Base-by-base conservation (phyloP, 2,797 vertebrate genomes). In the Acanthurus tractus region DNA sequence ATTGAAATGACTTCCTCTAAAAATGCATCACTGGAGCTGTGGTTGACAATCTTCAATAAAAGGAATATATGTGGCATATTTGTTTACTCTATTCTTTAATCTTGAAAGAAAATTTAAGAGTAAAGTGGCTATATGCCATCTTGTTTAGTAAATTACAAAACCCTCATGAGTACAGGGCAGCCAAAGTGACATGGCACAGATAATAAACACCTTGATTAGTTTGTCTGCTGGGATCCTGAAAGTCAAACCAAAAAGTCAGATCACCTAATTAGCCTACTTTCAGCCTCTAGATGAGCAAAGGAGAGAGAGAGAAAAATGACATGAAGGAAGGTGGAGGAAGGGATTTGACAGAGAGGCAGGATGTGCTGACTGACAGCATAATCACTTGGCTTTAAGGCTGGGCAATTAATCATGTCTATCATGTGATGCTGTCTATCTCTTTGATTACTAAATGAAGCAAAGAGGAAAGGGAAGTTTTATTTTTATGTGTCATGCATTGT, bases 221-320 rank as follows among this genome's bases (percentile, higher is more conserved):
- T 62, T 0, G 8, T 72, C 79, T 71, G 18, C 57, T 40, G 54
- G 58, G 48, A 82, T 40, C 34, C 50, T 74, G 20, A 71, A 81
- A 78, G 57, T 81, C 48, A 78, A 69, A 74, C 61, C 25, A 63
- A 69, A 76, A 70, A 46, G 55, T 69, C 65, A 45, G 40, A 34
- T 74, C 15, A 40, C 36, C 49, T 67, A 72, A 81, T 84, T 82
- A 75, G 57, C 66, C 71, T 78, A 67, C 53, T 80, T 88, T 82
- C 23, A 74, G 40, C 44, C 58, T 77, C 52, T 18, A 45, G 62
- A 57, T 49, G 58, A 70, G 44, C 52, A 11, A 12, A 20, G 62
- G 11, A 8, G 54, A 49, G 6, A 29, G 11, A 12, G 49, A 36
- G 46, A 25, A 23, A 68, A 40, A 70, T 57, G 57, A 66, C 12